phyloP scores from a whole-genome alignment of 2,888 invertebrate species.

The Leptopterna dolabrata region DNA sequence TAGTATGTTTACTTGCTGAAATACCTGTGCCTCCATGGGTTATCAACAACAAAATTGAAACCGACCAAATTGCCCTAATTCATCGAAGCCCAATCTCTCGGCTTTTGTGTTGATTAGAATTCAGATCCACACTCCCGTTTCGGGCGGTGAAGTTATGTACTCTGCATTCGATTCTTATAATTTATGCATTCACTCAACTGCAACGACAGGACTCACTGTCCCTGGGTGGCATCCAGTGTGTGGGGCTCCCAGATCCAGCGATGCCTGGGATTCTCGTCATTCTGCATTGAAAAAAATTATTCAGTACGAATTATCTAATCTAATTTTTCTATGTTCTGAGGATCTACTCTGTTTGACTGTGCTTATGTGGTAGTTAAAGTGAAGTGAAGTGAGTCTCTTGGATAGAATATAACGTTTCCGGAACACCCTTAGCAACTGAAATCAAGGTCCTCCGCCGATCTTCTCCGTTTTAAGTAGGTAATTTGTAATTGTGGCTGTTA shows the following conservation, averaged over 20 bases:
- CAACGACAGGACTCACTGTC: background rate
- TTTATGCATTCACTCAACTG: conserved; percentile 13
- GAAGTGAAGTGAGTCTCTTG: too few relatives aligned
- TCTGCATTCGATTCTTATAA: background rate
- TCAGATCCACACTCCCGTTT: background rate
- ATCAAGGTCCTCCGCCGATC: too few relatives aligned
- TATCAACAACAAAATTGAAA: too few relatives aligned
- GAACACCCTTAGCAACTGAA: too few relatives aligned
- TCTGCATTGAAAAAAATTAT: background rate
- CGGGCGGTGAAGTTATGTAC: background rate
- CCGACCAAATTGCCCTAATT: background rate
- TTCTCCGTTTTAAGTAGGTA: too few relatives aligned
- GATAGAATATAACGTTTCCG: too few relatives aligned
- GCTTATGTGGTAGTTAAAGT: too few relatives aligned
- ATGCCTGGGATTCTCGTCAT: background rate
- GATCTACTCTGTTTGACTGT: too few relatives aligned
- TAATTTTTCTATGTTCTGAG: too few relatives aligned
- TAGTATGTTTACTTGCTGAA: too few relatives aligned
- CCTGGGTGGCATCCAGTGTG: background rate
- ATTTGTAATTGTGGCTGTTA: too few relatives aligned
- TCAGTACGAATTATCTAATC: background rate
- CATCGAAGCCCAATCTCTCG: background rate
- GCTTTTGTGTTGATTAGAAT: background rate
- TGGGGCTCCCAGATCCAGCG: background rate
- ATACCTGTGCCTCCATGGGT: too few relatives aligned